A percentile compares a stretch with the other conserved stretches of the same genome.
These are phyloP conservation scores for Drosophila grimshawi DNA, from an alignment of 1,140 invertebrate genomes.

Conservation along the genomic window DNA sequence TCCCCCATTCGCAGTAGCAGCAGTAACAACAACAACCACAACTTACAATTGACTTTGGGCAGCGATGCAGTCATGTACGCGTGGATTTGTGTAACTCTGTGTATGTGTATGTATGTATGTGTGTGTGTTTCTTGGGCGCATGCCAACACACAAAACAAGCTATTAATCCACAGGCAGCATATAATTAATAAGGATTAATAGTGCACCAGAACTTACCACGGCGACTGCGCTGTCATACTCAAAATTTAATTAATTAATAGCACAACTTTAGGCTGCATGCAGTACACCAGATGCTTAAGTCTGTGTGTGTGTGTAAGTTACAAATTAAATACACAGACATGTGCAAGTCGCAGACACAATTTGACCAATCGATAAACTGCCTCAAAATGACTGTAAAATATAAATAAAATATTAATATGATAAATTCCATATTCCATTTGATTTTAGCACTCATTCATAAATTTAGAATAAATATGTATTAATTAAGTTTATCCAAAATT, in stretches of 20 bases:
- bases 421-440: not conserved
- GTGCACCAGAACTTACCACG: slow-evolving; percentile 71
- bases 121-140: slow-evolving; percentile 58
- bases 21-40: slow-evolving; percentile 34
- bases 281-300: slow-evolving; percentile 15
- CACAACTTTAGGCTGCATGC: slow-evolving; percentile 65
- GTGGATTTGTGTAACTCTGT: slow-evolving; percentile 2
- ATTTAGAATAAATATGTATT: not conserved
- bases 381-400: not conserved
- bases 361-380: slow-evolving; percentile 20
- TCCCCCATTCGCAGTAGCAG: slow-evolving; percentile 9
- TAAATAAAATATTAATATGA: not conserved
- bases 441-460: not conserved
- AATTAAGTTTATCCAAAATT: too few relatives aligned
- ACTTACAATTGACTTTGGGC: slow-evolving; percentile 66
- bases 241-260: slow-evolving; percentile 82
- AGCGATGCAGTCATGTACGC: slow-evolving; percentile 38
- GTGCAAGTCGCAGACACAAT: not conserved
- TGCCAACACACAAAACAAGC: slow-evolving; percentile 77
- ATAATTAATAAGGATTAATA: slow-evolving; percentile 82
- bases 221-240: slow-evolving; percentile 52
- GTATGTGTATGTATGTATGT: slow-evolving; percentile 22
- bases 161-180: slow-evolving; percentile 76
- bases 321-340: slow-evolving; percentile 32
- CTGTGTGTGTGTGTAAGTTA: not conserved